A percentile compares a stretch with the other conserved stretches of the same genome.
phyloP scores from a whole-genome alignment of 1,140 invertebrate species.

The Diprion similis region DNA sequence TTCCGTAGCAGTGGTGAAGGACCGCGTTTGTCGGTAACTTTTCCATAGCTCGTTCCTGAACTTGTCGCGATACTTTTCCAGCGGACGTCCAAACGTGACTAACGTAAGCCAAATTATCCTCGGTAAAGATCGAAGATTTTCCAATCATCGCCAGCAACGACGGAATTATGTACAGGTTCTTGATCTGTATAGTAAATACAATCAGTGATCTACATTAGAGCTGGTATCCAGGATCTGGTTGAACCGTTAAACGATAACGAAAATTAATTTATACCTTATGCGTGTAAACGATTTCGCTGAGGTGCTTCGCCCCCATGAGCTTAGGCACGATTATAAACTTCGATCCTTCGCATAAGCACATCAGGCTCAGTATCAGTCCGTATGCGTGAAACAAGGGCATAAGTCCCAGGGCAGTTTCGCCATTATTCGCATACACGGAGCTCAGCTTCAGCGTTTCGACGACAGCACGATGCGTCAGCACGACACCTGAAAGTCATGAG shows the following conservation, averaged over 20 bases:
- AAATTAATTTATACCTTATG: not conserved
- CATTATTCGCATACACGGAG: not conserved
- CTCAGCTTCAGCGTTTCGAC: not conserved
- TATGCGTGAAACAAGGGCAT: not conserved
- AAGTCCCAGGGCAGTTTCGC: not conserved
- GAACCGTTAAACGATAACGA: not conserved
- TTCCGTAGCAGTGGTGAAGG: not conserved
- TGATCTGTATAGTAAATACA: not conserved
- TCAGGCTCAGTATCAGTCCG: not conserved
- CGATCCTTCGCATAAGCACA: not conserved
- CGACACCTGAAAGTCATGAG: not conserved
- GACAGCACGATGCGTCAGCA: not conserved
- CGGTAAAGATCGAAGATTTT: not conserved
- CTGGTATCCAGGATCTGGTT: too few species aligned
- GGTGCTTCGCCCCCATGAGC: not conserved
- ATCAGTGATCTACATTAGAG: too few species aligned
- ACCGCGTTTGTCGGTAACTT: not conserved
- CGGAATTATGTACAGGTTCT: not conserved
- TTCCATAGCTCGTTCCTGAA: not conserved
- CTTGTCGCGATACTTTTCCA: not conserved
- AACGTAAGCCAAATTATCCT: not conserved
- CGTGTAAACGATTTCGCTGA: not conserved
- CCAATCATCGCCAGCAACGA: constrained; percentile 1
- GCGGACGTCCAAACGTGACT: not conserved
- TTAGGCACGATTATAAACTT: not conserved